These are phyloP conservation scores for Eurois occulta DNA, from an alignment of 2,888 invertebrate genomes.

Conservation along the genomic window DNA sequence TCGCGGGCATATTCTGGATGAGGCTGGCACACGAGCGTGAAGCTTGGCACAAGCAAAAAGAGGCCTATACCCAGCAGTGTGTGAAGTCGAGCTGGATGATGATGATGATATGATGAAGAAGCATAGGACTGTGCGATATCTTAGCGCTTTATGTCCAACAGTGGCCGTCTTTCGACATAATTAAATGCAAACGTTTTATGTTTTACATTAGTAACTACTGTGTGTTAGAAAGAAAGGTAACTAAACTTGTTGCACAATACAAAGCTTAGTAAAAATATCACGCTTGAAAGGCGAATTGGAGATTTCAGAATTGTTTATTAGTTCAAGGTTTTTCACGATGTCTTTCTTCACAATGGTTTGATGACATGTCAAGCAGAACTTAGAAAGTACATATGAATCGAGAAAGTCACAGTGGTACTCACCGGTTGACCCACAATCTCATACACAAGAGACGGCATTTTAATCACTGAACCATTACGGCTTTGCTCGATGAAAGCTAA, in stretches of 20 bases:
- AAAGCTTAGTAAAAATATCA: neutral
- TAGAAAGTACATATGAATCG: neutral
- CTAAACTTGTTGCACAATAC: neutral
- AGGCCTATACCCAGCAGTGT: neutral
- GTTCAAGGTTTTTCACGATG: neutral
- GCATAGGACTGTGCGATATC: neutral
- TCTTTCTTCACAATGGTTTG: neutral
- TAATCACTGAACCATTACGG: neutral
- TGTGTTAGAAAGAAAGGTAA: neutral
- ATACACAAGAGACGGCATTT: neutral
- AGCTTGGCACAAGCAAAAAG: neutral
- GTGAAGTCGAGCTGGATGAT: neutral
- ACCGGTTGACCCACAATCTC: neutral
- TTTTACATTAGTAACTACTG: neutral
- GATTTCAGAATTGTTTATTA: neutral
- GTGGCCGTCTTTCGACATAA: neutral
- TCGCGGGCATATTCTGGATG: neutral
- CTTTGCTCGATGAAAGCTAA: neutral
- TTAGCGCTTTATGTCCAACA: neutral
- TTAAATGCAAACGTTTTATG: neutral
- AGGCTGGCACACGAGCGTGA: neutral
- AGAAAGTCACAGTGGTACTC: neutral
- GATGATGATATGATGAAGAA: neutral
- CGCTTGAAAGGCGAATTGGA: neutral
- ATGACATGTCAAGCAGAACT: neutral